These are phyloP conservation scores for Pharmacophagus antenor DNA, from an alignment of 2,888 invertebrate genomes.

Conservation along the genomic window DNA sequence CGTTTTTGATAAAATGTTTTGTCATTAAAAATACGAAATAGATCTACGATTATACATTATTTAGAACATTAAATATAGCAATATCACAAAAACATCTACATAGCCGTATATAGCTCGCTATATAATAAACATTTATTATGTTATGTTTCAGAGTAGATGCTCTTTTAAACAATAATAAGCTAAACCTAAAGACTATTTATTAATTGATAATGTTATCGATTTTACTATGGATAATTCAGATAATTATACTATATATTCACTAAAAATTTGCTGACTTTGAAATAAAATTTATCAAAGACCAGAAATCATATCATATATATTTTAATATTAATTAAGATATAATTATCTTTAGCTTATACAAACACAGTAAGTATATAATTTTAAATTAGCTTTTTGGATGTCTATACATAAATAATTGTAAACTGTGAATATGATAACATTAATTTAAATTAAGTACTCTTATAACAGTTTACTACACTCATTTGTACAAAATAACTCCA, in stretches of 20 bases:
- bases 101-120: constrained; percentile 15
- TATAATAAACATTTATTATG: constrained; percentile 22
- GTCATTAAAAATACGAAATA: constrained; percentile 3
- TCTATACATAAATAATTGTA: neutral
- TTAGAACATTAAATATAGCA: constrained; percentile 22
- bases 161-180: neutral
- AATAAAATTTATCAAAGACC: neutral
- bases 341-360: neutral
- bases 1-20: neutral
- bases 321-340: neutral
- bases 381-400: neutral
- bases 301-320: neutral
- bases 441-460: constrained; percentile 23
- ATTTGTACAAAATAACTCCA: neutral
- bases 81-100: constrained; percentile 26
- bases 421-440: constrained; percentile 11
- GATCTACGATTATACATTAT: constrained; percentile 8
- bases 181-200: neutral
- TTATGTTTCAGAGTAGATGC: neutral
- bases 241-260: neutral
- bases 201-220: too few relatives aligned
- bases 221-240: too few relatives aligned
- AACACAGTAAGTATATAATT: neutral
- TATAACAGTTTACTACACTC: constrained; percentile 11
- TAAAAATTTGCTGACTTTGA: neutral